Conservation (phyloP, 2,113 vertebrate genomes). For the Propithecus coquereli region DNA sequence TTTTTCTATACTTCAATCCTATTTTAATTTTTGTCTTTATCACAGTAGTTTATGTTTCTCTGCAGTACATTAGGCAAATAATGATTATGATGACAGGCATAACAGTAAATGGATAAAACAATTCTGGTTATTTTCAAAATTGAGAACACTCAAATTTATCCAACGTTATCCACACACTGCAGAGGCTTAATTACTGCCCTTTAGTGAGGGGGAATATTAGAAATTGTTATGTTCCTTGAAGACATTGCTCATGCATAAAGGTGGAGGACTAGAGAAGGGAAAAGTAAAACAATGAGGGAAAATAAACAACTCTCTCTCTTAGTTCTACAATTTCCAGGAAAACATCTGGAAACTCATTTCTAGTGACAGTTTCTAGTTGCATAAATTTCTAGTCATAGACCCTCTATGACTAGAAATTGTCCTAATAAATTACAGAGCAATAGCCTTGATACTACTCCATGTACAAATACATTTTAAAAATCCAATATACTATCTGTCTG, state of each 20-base stretch:
- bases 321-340: neutral
- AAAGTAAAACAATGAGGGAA: neutral
- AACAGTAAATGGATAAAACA: neutral
- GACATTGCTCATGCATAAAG: neutral
- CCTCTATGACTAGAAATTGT: neutral
- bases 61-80: neutral
- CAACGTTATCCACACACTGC: neutral
- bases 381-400: neutral
- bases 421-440: neutral
- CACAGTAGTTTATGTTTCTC: conserved; percentile 13
- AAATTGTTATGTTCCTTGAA: neutral
- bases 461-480: neutral
- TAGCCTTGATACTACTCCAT: neutral
- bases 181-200: neutral
- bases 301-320: neutral
- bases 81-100: neutral
- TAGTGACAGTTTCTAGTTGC: neutral
- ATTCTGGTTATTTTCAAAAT: neutral
- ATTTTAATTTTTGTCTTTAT: conserved; percentile 27
- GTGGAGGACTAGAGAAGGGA: neutral
- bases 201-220: neutral
- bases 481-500: neutral
- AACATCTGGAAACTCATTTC: neutral
- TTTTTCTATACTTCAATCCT: neutral
- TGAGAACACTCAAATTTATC: neutral